Conservation (phyloP, 2,888 invertebrate species). For the Pterostichus niger region DNA sequence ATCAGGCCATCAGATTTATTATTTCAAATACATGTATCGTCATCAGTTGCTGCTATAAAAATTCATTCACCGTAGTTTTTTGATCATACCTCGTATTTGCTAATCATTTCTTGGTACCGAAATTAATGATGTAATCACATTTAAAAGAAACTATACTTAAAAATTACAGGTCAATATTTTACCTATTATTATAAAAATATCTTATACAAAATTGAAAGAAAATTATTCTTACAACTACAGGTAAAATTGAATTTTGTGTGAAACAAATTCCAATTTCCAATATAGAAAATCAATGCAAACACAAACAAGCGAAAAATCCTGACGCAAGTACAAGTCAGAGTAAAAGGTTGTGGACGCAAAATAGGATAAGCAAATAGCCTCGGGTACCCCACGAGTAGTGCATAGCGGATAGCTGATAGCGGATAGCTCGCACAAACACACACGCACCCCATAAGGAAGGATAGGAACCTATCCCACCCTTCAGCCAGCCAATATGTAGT, state of each 20-base stretch:
- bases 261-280: neutral
- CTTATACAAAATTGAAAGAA: too few species aligned
- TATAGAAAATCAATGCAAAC: neutral
- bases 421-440: neutral
- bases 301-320: slow-evolving; percentile 2
- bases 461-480: neutral
- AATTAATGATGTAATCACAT: too few species aligned
- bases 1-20: too few species aligned
- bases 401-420: neutral
- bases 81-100: too few species aligned
- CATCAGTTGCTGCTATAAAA: too few species aligned
- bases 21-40: too few species aligned
- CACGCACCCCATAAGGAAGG: neutral
- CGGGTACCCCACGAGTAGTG: neutral
- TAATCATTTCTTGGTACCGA: too few species aligned
- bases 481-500: neutral
- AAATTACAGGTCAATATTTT: too few species aligned
- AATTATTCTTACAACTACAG: neutral
- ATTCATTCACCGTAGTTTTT: too few species aligned
- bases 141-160: too few species aligned
- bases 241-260: neutral
- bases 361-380: slow-evolving; percentile 42
- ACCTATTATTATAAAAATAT: too few species aligned
- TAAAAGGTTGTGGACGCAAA: slow-evolving; percentile 24
- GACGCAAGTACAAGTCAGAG: slow-evolving; percentile 4